These are phyloP conservation scores for Turritopsis rubra DNA, from an alignment of 30 jellyfish, hydroid and myxozoan species.

Conservation along the genomic window DNA sequence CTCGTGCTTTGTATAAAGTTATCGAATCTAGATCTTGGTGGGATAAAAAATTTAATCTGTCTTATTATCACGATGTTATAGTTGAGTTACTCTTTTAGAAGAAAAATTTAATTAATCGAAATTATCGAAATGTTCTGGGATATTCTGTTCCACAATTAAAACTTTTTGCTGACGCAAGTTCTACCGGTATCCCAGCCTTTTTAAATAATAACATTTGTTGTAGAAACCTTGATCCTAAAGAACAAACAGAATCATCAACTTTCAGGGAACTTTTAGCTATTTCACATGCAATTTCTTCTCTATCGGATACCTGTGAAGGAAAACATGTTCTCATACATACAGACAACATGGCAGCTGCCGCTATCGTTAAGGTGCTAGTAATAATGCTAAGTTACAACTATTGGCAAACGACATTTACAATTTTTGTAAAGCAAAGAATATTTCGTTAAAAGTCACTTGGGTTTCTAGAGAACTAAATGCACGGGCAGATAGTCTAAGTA, in stretches of 20 bases:
- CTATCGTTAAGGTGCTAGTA: too few relatives aligned
- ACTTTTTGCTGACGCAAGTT: not conserved
- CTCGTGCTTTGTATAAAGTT: too few relatives aligned
- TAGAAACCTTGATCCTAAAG: not conserved
- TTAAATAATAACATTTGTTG: not conserved
- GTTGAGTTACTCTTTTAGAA: not conserved
- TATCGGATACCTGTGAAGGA: too few relatives aligned
- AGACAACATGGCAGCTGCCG: too few relatives aligned
- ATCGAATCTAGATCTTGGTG: too few relatives aligned
- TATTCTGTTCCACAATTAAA: not conserved
- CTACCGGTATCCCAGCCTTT: not conserved
- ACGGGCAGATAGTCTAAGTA: not conserved
- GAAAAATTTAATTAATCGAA: not conserved
- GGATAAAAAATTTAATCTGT: too few relatives aligned
- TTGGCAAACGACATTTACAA: too few relatives aligned
- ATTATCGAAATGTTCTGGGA: not conserved
- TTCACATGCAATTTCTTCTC: not conserved
- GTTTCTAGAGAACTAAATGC: not conserved
- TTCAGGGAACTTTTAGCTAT: not conserved
- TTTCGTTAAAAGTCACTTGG: not conserved
- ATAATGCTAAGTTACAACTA: too few relatives aligned
- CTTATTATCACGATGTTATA: too few relatives aligned
- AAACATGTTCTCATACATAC: too few relatives aligned
- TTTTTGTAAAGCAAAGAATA: too few relatives aligned
- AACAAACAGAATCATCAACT: not conserved